Evolutionary conservation across 2,113 vertebrate genomes (phyloP).

Genomic region (Hoplias malabaricus): DNA sequence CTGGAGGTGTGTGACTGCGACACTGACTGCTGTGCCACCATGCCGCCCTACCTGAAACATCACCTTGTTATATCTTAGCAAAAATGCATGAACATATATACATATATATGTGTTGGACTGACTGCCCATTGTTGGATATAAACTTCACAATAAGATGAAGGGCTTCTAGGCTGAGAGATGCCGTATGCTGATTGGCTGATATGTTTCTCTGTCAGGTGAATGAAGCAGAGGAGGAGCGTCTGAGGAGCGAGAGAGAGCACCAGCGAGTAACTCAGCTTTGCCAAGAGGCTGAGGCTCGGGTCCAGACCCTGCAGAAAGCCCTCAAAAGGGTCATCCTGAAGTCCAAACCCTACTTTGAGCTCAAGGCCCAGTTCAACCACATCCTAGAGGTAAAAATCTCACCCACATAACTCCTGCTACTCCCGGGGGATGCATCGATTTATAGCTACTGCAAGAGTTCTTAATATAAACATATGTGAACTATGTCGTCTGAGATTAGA

Average conservation of each 20-base stretch:
- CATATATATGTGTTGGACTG: neutral
- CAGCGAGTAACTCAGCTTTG: slow-evolving; percentile 88
- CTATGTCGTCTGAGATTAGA: neutral
- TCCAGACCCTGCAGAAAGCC: slow-evolving; percentile 88
- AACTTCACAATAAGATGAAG: neutral
- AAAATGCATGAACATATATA: neutral
- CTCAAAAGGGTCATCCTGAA: slow-evolving; percentile 88
- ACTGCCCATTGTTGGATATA: neutral
- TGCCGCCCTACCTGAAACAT: neutral
- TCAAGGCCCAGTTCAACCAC: slow-evolving; percentile 93
- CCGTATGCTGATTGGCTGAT: neutral
- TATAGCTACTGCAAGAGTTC: neutral
- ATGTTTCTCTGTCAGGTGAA: slow-evolving; percentile 77
- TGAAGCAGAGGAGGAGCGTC: slow-evolving; percentile 89
- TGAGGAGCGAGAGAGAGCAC: slow-evolving; percentile 88
- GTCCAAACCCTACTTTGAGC: slow-evolving; percentile 92
- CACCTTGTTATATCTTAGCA: neutral
- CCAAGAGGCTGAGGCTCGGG: slow-evolving; percentile 87
- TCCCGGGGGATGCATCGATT: slow-evolving; percentile 22
- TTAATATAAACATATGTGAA: slow-evolving; percentile 13
- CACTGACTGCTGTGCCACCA: no score
- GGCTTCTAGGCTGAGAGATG: neutral
- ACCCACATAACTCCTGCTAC: neutral
- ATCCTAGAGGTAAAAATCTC: slow-evolving; percentile 81
- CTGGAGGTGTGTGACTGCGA: no score